phyloP scores from a whole-genome alignment of 1,140 invertebrate species.

The Pseudomyrmex sp. region DNA sequence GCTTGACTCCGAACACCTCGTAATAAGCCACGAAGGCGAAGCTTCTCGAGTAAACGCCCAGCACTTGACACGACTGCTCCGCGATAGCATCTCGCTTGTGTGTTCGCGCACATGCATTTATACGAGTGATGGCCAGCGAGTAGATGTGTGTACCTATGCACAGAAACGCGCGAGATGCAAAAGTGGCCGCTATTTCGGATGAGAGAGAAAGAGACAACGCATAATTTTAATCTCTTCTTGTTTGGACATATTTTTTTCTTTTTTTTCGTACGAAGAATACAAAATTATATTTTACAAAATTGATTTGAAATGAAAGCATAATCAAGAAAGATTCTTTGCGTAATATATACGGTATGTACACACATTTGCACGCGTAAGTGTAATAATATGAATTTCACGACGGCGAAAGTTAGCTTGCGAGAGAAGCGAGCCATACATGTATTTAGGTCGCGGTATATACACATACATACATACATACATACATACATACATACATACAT shows the following conservation, averaged over 20 bases:
- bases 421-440: constrained; percentile 29
- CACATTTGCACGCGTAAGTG: neutral
- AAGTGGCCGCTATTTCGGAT: neutral
- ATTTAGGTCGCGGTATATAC: constrained; percentile 13
- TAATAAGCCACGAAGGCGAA: constrained; percentile 66
- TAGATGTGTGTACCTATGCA: neutral
- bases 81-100: constrained; percentile 21
- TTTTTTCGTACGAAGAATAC: neutral
- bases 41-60: constrained; percentile 62
- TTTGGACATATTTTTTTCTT: neutral
- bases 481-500: neutral
- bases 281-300: no score
- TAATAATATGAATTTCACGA: constrained; percentile 54
- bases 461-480: neutral
- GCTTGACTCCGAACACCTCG: constrained; percentile 46
- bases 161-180: neutral
- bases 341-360: neutral
- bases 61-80: constrained; percentile 65
- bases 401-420: constrained; percentile 51
- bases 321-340: constrained; percentile 1
- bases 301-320: neutral
- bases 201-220: neutral
- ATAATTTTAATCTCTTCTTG: no score
- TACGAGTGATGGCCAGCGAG: constrained; percentile 2
- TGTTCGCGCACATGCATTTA: constrained; percentile 26